These are phyloP conservation scores for Rhinatrema bivittatum DNA, from an alignment of 2,797 vertebrate genomes.

Conservation along the genomic window DNA sequence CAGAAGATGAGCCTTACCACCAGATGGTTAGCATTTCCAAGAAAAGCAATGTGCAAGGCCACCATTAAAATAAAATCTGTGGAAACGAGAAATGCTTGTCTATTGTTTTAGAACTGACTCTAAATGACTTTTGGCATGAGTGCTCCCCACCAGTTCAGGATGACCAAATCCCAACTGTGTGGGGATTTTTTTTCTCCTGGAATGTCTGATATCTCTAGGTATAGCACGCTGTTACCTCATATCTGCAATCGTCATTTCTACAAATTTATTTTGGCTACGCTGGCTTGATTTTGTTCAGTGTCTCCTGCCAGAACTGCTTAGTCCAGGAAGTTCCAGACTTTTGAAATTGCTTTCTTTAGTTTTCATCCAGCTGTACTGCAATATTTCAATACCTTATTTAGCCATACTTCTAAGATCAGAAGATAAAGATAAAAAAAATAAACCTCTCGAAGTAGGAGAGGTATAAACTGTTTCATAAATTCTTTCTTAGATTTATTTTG, in stretches of 20 bases:
- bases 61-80: conserved; percentile 17
- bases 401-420: conserved; percentile 19
- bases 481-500: conserved; percentile 3
- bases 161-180: conserved; percentile 18
- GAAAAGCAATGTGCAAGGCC: no score
- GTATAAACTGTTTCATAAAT: conserved; percentile 9
- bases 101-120: conserved; percentile 12
- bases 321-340: conserved; percentile 46
- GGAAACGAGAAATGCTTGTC: conserved; percentile 4
- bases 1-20: no score
- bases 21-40: no score
- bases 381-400: conserved; percentile 44
- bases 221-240: conserved; percentile 42
- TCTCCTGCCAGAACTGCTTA: conserved; percentile 47
- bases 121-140: conserved; percentile 25
- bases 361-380: conserved; percentile 33
- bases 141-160: conserved; percentile 6
- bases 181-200: conserved; percentile 42
- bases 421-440: conserved; percentile 18
- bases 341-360: conserved; percentile 48
- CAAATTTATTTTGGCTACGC: conserved; percentile 48
- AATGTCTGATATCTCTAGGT: conserved; percentile 40
- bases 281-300: conserved; percentile 24
- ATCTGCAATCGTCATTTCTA: conserved; percentile 43
- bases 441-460: conserved; percentile 23